Evolutionary conservation across 2,888 invertebrate genomes (phyloP), one percentile per base, ranked within the genome.

Genomic region (Ochropleura plecta): DNA sequence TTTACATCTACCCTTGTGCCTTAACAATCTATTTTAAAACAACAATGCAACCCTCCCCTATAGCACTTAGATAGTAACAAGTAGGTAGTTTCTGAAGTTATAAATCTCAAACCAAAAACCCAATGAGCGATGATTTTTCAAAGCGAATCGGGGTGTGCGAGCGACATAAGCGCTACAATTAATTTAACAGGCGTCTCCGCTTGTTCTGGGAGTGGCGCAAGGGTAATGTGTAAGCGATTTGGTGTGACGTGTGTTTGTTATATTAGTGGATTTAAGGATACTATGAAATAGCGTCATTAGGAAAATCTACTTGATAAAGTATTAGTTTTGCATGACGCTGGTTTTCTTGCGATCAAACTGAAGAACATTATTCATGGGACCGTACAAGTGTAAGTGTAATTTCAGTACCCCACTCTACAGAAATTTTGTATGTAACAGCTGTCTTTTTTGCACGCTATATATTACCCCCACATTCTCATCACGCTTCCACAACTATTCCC

Each of bases 41-140:
- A 83, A 73, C 76, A 83, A 79, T 68, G 49, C 62, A 68, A 44
- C 51, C 49, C 55, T 59, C 75, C 78, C 75, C 77, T 65, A 44
- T 6, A 74, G 20, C 71, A 79, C 80, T 80, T 73, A 84, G 73
- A 76, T 82, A 80, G 74, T 70, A 83, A 70, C 78, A 64, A 81
- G 79, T 79, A 83, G 78, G 84, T 88, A 86, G 84, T 86, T 82
- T 80, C 71, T 73, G 69, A 86, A 84, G 86, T 85, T 84, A 90
- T 92, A 93, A 93, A 93, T 93, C 92, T 90, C 83, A 79, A 78
- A 86, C 89, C 85, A 82, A 89, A 90, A 86, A 88, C 89, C 91
- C 92, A 93, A 91, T 91, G 90, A 91, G 91, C 89, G 94, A 94
- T 95, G 94, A 95, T 95, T 95, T 95, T 96, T 95, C 95, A 94